Base-by-base conservation (phyloP, 1,140 invertebrate genomes). In the Drosophila tristis region DNA sequence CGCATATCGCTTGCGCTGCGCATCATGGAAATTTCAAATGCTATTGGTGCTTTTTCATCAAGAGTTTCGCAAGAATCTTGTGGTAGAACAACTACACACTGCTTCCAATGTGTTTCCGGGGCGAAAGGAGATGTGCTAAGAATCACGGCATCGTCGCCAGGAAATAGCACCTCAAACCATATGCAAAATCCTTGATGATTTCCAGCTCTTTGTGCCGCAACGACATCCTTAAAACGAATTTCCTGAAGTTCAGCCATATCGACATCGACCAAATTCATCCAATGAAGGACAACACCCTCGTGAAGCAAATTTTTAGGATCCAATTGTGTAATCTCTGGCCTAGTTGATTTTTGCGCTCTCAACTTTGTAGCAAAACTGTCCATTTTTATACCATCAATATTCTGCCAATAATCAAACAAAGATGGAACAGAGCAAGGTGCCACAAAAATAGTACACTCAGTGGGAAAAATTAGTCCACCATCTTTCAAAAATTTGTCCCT, bases 21-120 rank as follows among this genome's bases (percentile, higher is more conserved):
- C 61, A 91, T 93, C 87, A 96, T 93, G 25, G 91, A 85, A 42
- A 97, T 89, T 82, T 95, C 93, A 92, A 95, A 96, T 16, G 95
- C 95, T 15, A 96, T 93, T 5, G 96, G 95, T 73, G 95, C 93
- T 1, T 93, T 93, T 77, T 93, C 89, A 62, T 95, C 94, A 0
- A 95, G 91, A 42, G 90, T 70, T 67, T 93, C 91, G 53, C 86
- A 90, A 35, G 89, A 73, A 53, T 93, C 93, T 56, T 93, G 90
- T 8, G 94, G 94, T 39, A 95, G 78, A 2, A 95, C 93, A 91
- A 99, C 98, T 7, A 98, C 95, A 2, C 98, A 99, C 92, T 99
- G 99, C 92, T 99, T 99, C 98, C 98, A 99, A 93, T 99, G 98
- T 7, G 98, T 99, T 53, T 94, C 93, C 68, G 94, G 93, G 80